These are phyloP conservation scores for Nebria salina DNA, from an alignment of 2,888 invertebrate species.

Conservation along the genomic window DNA sequence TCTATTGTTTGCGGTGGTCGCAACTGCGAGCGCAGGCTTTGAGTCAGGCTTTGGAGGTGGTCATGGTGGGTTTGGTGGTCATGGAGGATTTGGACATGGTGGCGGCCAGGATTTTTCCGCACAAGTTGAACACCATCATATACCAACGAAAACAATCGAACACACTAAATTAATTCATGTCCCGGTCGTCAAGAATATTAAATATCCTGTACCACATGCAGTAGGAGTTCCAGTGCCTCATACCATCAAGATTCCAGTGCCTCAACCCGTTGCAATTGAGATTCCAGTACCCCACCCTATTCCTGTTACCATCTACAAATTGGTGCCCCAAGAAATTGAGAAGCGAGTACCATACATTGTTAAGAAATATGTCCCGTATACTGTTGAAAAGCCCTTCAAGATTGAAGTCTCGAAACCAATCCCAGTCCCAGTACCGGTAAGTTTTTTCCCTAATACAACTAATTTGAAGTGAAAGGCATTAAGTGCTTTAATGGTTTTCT, in stretches of 20 bases:
- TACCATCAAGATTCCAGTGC: slow-evolving; percentile 76
- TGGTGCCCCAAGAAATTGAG: slow-evolving; percentile 77
- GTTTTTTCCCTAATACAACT: neutral
- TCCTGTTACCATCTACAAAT: slow-evolving; percentile 77
- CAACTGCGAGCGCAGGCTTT: slow-evolving; percentile 22
- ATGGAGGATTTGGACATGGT: slow-evolving; percentile 60
- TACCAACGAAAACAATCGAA: slow-evolving; percentile 71
- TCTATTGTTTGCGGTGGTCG: neutral
- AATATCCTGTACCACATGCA: slow-evolving; percentile 78
- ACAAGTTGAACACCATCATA: slow-evolving; percentile 67
- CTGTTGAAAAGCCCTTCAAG: slow-evolving; percentile 79
- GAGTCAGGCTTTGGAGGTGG: slow-evolving; percentile 44
- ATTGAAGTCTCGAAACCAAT: slow-evolving; percentile 80
- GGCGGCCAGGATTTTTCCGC: slow-evolving; percentile 64
- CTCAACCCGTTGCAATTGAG: slow-evolving; percentile 79
- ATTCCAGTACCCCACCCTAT: slow-evolving; percentile 77
- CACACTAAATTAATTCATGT: slow-evolving; percentile 76
- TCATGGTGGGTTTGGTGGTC: slow-evolving; percentile 26
- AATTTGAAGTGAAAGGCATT: no score
- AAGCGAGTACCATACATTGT: slow-evolving; percentile 79
- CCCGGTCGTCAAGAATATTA: slow-evolving; percentile 76
- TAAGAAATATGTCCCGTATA: slow-evolving; percentile 76
- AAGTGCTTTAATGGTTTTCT: neutral
- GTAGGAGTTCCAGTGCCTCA: slow-evolving; percentile 77
- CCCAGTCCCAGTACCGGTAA: slow-evolving; percentile 67